Base-by-base conservation (phyloP, 1,140 invertebrate genomes). In the Solenopsis fugax region DNA sequence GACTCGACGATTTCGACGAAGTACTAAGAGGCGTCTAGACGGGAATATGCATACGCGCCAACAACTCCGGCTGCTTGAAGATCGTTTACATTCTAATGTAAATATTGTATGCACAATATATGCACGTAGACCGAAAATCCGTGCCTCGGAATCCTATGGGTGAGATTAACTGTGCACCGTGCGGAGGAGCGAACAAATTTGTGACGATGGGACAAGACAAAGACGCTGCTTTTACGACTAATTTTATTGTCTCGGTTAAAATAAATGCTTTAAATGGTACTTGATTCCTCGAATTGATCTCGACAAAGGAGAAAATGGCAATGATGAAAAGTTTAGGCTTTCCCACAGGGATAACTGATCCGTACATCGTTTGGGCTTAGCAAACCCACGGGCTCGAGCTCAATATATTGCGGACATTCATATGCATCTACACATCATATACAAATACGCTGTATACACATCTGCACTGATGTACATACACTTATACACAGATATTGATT, bases 31-130 rank as follows among this genome's bases (percentile, higher is more conserved):
- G 5, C 34, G 67, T 75, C 69, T 75, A 84, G 54, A 62, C 56
- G 21, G 41, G 54, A 75, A 73, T 82, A 60, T 60, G 80, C 67
- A 73, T 75, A 62, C 69, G 41, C 67, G 67, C n/a, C 69, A 75
- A 75, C 69, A 82, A 75, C 24, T 72, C 65, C 10, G 18, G 50
- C 50, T 86, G 29, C 58, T 88, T 65, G 52, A 89, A 81, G 76
- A 89, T 87, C 69, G 67, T 80, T 89, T 81, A 52, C 50, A 72
- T 78, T 76, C 54, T 52, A 54, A 54, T 41, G 84, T 71, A 89
- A 89, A 89, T 89, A 89, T 89, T 75, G 60, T 71, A 29, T 41
- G 72, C 56, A 45, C 87, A 82, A 89, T 89, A 81, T 82, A 81
- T 65, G 87, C 62, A 52, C n/a, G 64, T 73, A 24, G 50, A 56